Evolutionary conservation across 2,888 invertebrate genomes (phyloP), one percentile per base, ranked within the genome.

Genomic region (Therioaphis trifolii): DNA sequence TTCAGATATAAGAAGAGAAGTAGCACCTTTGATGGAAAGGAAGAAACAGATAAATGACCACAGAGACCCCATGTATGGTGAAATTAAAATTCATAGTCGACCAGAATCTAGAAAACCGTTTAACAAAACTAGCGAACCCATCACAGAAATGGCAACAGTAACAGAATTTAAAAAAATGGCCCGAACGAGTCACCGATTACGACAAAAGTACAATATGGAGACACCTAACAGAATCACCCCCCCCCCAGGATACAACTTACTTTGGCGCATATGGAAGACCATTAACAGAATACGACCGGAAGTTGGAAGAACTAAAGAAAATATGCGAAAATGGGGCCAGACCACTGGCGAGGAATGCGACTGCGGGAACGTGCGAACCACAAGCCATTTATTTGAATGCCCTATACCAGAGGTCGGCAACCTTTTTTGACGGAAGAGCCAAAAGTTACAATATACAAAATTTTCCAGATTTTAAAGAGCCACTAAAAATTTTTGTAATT

Each of bases 271-370:
- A 43, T 24, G 75, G 24, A 75, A 61, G 21, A 74, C 40, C n/a
- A 61, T 61, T 24, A 75, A 61, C 75, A 75, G 40, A 61, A 61
- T 75, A 75, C 21, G 11, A 40, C 24, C 61, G 61, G 40, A 58
- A 27, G 27, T 75, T 24, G 3, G 43, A 18, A 61, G 18, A 11
- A 75, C 43, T 43, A 75, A 61, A 75, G 58, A 43, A 75, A 74
- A 58, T 18, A 43, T 61, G 61, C 4, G 43, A 9, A 61, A 75
- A 61, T 58, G 75, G 27, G 27, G 7, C 14, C 18, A 15, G 4
- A 75, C 15, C 15, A 75, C 18, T 40, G 43, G 40, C 3, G 27
- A 2, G 5, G 24, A 43, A 43, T 61, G 24, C 9, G 43, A 61
- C 24, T 24, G 24, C 18, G 27, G 24, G 24, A 11, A 61, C 21